Evolutionary conservation across 2,888 invertebrate genomes (phyloP).

Genomic region (Hesperia comma): DNA sequence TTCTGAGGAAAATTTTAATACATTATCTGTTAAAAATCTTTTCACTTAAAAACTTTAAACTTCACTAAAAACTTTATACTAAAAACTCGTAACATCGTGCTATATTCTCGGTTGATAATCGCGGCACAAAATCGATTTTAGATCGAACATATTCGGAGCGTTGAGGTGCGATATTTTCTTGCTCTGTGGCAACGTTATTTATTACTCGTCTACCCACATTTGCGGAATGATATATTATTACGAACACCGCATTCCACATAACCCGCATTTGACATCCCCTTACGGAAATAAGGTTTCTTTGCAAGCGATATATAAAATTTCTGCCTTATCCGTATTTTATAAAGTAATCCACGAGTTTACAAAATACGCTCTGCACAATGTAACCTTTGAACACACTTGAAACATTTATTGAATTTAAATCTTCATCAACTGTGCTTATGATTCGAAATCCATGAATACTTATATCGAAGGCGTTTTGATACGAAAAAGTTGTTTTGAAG

Average conservation of each 20-base stretch:
- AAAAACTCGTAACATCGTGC: too few species aligned
- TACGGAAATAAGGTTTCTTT: conserved; percentile 42
- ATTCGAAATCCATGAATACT: too few species aligned
- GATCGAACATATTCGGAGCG: neutral
- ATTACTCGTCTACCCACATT: conserved; percentile 28
- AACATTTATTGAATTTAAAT: too few species aligned
- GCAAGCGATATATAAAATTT: conserved; percentile 34
- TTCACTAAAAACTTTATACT: too few species aligned
- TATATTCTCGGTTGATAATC: neutral
- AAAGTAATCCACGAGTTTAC: neutral
- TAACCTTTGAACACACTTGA: neutral
- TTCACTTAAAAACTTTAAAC: too few species aligned
- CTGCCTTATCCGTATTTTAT: conserved; percentile 12
- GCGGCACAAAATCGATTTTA: neutral
- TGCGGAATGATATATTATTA: conserved; percentile 35
- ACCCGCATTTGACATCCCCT: conserved; percentile 39
- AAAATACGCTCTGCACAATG: neutral
- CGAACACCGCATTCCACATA: conserved; percentile 24
- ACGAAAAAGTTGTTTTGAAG: too few species aligned
- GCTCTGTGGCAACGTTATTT: conserved; percentile 29
- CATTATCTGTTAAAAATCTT: too few species aligned
- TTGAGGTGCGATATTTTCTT: conserved; percentile 9
- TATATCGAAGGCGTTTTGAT: too few species aligned
- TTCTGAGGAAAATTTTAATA: too few species aligned
- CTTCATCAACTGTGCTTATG: too few species aligned